Evolutionary conservation across 2,797 vertebrate species (phyloP), one percentile per base, ranked within the genome.

Genomic region (Sciurus vulgaris): DNA sequence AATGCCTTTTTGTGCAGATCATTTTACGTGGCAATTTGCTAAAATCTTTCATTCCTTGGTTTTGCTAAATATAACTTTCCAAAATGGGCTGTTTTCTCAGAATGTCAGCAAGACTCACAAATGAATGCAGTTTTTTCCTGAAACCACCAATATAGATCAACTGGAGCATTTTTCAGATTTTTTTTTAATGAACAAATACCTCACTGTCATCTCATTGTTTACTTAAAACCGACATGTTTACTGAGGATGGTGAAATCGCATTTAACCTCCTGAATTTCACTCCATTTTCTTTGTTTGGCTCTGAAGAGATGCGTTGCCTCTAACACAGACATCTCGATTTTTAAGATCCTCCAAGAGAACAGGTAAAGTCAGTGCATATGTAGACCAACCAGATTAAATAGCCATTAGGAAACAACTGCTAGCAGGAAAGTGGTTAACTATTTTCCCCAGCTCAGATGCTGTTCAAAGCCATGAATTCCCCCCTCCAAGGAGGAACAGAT

Each of bases 1-100:
- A 98, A 97, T 98, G 98, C 98, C 98, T 98, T 98, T 99, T 99
- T 98, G 98, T 98, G 98, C 98, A 97, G 98, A 99, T 99, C 98
- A 98, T 98, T 99, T 98, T 98, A 98, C 98, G 97, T 98, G 98
- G 99, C 98, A 99, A 98, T 99, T 99, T 98, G 98, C 98, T 99
- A 97, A 97, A 97, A 98, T 98, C 97, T 98, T 98, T 98, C 98
- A 97, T 98, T 98, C 98, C 98, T 98, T 95, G 98, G 97, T 98
- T 98, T 98, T 97, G 97, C 98, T 98, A 98, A 98, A 98, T 98
- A 98, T 98, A 98, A 98, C 98, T 98, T 97, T 86, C 97, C 94
- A 98, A 96, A 98, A 98, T 88, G 54, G 79, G 89, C 87, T 90
- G 30, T 97, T 97, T 98, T 96, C 94, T 89, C 93, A 49, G 97